Conservation (phyloP, 2,888 invertebrate species). For the Campaea margaritaria region DNA sequence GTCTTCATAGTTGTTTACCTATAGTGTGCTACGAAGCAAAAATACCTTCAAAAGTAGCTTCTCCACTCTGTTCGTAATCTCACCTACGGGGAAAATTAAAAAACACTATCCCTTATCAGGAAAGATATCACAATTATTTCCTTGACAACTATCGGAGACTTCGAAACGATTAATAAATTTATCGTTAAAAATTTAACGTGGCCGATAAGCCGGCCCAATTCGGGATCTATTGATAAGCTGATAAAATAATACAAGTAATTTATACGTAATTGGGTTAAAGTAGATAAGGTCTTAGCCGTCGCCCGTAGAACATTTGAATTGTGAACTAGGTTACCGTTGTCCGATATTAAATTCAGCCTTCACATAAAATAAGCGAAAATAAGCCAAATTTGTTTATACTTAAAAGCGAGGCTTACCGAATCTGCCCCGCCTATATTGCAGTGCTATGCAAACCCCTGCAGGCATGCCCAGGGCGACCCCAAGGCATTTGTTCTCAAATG, state of each 20-base stretch:
- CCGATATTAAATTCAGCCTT: too few relatives aligned
- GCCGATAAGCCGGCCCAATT: constrained; percentile 57
- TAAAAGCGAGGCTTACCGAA: too few relatives aligned
- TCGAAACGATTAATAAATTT: constrained; percentile 30
- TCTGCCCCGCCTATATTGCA: too few relatives aligned
- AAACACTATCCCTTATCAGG: constrained; percentile 37
- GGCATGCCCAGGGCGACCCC: too few relatives aligned
- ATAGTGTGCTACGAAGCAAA: background rate
- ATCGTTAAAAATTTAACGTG: constrained; percentile 34
- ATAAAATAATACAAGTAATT: constrained; percentile 60
- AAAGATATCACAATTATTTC: constrained; percentile 39
- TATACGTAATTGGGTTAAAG: constrained; percentile 73
- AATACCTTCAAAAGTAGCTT: background rate
- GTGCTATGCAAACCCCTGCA: too few relatives aligned
- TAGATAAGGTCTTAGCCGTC: constrained; percentile 47
- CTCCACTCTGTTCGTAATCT: background rate
- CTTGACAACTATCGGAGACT: constrained; percentile 41
- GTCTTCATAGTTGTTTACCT: too few relatives aligned
- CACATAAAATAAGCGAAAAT: too few relatives aligned
- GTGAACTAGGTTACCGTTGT: too few relatives aligned
- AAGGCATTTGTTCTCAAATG: too few relatives aligned
- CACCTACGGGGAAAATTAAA: constrained; percentile 38
- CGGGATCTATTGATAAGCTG: constrained; percentile 50
- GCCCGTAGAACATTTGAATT: constrained; percentile 19
- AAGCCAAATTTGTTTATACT: too few relatives aligned